Evolutionary conservation across 1,140 invertebrate genomes (phyloP).

Genomic region (Rhynchophorus ferrugineus): DNA sequence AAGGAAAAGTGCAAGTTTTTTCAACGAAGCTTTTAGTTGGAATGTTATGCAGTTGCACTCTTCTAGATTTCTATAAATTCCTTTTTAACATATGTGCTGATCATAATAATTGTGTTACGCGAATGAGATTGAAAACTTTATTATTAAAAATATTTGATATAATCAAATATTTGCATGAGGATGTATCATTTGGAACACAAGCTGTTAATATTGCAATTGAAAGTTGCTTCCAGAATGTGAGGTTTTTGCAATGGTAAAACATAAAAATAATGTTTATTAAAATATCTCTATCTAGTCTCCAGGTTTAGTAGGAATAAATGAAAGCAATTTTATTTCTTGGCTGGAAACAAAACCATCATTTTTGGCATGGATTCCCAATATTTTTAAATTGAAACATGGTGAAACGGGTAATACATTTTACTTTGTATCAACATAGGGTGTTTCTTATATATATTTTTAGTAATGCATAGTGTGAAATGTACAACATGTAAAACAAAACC

Average conservation of each 20-base stretch:
- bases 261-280: conserved; percentile 1
- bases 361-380: conserved; percentile 48
- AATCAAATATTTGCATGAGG: conserved; percentile 50
- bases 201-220: conserved; percentile 50
- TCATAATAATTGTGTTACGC: conserved; percentile 56
- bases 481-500: conserved; percentile 46
- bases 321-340: conserved; percentile 47
- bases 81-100: conserved; percentile 57
- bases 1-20: conserved; percentile 44
- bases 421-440: not conserved
- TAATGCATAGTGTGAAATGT: conserved; percentile 46
- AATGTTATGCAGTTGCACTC: conserved; percentile 50
- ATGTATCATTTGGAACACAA: conserved; percentile 46
- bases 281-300: conserved; percentile 36
- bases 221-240: conserved; percentile 54
- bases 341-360: conserved; percentile 47
- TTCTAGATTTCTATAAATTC: conserved; percentile 56
- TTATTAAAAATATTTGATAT: conserved; percentile 48
- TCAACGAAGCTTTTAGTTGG: conserved; percentile 56
- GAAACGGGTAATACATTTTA: conserved; percentile 39
- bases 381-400: conserved; percentile 46
- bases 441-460: conserved; percentile 32
- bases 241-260: conserved; percentile 2
- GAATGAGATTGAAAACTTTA: conserved; percentile 48
- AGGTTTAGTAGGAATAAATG: conserved; percentile 43